phyloP scores from a whole-genome alignment of 2,888 invertebrate genomes.

The Phaedon cochleariae region DNA sequence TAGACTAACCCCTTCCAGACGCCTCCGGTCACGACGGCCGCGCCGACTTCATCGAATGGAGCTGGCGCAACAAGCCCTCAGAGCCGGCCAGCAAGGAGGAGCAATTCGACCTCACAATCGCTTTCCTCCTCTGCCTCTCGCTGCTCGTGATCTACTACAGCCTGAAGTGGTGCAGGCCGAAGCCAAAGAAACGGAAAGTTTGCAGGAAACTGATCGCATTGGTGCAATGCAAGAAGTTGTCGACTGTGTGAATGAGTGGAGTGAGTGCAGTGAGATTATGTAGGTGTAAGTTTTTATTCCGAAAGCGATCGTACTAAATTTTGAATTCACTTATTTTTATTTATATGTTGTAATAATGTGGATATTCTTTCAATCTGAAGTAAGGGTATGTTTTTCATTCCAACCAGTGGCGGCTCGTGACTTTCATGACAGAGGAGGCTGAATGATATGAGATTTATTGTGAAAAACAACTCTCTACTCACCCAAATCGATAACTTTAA shows the following conservation, averaged over 20 bases:
- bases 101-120: conserved; percentile 57
- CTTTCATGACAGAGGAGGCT: too few relatives aligned
- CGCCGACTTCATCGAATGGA: conserved; percentile 63
- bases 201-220: conserved; percentile 56
- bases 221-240: conserved; percentile 55
- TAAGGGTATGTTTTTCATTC: too few relatives aligned
- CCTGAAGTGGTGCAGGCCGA: conserved; percentile 58
- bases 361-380: too few relatives aligned
- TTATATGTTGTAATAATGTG: conserved; percentile 13
- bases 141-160: conserved; percentile 55
- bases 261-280: background rate
- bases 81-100: conserved; percentile 47
- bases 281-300: background rate
- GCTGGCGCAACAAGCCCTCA: conserved; percentile 66
- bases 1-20: conserved; percentile 56
- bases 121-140: conserved; percentile 57
- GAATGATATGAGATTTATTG: too few relatives aligned
- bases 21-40: conserved; percentile 65
- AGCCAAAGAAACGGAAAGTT: conserved; percentile 60
- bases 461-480: too few relatives aligned
- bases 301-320: background rate
- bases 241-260: conserved; percentile 32
- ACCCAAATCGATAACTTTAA: too few relatives aligned
- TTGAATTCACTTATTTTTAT: background rate
- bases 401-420: too few relatives aligned